phyloP scores from a whole-genome alignment of 1,140 invertebrate genomes.

The Drosophila lini region DNA sequence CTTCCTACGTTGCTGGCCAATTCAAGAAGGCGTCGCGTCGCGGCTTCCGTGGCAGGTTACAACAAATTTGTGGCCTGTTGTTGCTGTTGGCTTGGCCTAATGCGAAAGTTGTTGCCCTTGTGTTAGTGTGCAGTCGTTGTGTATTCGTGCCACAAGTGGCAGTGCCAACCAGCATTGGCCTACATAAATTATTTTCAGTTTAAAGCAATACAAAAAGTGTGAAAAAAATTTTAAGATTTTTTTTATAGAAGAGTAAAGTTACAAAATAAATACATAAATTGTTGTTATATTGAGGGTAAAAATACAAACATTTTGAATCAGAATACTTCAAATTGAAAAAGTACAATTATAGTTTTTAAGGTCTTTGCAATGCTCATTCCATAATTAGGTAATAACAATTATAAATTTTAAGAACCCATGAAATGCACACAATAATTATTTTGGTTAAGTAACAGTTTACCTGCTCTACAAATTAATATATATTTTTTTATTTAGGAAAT shows the following conservation, averaged over 20 bases:
- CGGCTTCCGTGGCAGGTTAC: slow-evolving; percentile 45
- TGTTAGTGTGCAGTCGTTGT: slow-evolving; percentile 63
- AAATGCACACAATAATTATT: no score
- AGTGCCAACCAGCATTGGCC: slow-evolving; percentile 58
- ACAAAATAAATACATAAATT: neutral
- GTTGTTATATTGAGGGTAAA: neutral
- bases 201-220: neutral
- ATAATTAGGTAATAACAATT: neutral
- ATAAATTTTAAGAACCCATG: neutral
- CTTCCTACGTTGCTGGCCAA: slow-evolving; percentile 65
- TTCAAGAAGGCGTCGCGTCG: slow-evolving; percentile 49
- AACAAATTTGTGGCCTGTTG: slow-evolving; percentile 47
- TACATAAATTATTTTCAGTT: slow-evolving; percentile 12
- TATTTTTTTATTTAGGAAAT: neutral
- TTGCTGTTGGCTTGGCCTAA: slow-evolving; percentile 64
- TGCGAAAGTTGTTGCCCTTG: slow-evolving; percentile 84
- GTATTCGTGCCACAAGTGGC: slow-evolving; percentile 71
- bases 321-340: no score
- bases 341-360: no score
- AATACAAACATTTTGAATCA: no score
- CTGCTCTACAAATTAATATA: no score
- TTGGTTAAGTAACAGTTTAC: neutral
- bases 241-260: neutral
- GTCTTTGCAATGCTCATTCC: no score
- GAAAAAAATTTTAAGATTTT: neutral